Evolutionary conservation across 2,113 vertebrate species (phyloP), one percentile per base, ranked within the genome.

Genomic region (Glaucomys volans): DNA sequence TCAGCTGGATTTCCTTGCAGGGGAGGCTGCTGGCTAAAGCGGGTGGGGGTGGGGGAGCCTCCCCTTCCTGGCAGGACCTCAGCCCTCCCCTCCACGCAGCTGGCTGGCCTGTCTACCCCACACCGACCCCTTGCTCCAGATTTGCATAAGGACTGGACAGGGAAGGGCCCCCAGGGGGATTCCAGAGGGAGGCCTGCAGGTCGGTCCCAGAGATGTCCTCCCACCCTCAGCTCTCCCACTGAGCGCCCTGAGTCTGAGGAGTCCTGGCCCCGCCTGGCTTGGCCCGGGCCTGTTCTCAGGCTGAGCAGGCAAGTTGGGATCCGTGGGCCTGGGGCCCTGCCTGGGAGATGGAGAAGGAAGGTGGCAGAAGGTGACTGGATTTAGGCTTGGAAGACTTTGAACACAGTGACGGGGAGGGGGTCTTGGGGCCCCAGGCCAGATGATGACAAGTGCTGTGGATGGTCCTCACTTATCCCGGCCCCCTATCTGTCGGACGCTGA

Each of bases 301-400:
- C 93, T 87, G 64, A 86, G 47, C 76, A 96, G 96, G 72, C 97
- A 97, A 97, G 97, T 97, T 89, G 76, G 92, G 96, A 97, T 97
- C 92, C 93, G 97, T 77, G 94, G 90, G 66, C 87, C 84, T 72
- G 80, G 92, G 84, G 94, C 92, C 59, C 26, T 42, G 59, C 72
- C 74, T 8, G 22, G 74, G 92, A 97, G 89, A 88, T 2, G 5
- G 40, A 62, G 69, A 72, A 67, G 50, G 77, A 93, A 87, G 84
- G 52, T 90, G 92, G 66, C 90, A 84, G 85, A 54, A 95, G 80
- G 83, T 44, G 44, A 87, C 71, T 69, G 44, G 80, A 90, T 97
- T 93, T 42, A 66, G 75, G 10, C 80, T 91, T 40, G 47, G 77
- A 66, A 79, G 57, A 24, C 1, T 2, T 10, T 57, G 28, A 90